Percentiles rank a stretch among this genome's conserved stretches.
These are phyloP conservation scores for Drosophila punjabiensis DNA, from an alignment of 1,140 invertebrate species.

Conservation along the genomic window DNA sequence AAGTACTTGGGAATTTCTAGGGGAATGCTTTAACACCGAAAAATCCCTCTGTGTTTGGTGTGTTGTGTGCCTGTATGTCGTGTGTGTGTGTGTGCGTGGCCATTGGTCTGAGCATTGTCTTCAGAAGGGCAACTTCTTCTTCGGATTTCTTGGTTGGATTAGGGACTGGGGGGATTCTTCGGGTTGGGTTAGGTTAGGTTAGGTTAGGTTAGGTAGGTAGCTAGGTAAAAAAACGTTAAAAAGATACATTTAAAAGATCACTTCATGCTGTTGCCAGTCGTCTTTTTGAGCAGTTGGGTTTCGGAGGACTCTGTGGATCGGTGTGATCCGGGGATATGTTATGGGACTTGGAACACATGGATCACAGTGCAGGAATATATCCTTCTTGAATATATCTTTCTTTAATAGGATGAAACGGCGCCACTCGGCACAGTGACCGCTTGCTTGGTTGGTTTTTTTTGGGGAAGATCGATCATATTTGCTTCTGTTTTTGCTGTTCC, in stretches of 20 bases:
- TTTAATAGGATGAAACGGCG: background rate
- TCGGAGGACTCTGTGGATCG: slow-evolving; percentile 14
- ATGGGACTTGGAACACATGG: slow-evolving; percentile 15
- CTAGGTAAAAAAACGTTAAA: slow-evolving; percentile 21
- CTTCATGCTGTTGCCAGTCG: slow-evolving; percentile 52
- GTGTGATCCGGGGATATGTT: slow-evolving; percentile 12
- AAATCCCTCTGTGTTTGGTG: background rate
- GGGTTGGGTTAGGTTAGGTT: background rate
- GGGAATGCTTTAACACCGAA: background rate
- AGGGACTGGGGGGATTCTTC: background rate
- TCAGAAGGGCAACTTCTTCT: slow-evolving; percentile 7
- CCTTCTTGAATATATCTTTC: background rate
- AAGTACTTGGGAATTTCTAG: background rate
- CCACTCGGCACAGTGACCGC: background rate
- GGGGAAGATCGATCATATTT: slow-evolving; percentile 1
- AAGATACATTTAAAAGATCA: slow-evolving; percentile 49
- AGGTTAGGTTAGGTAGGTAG: slow-evolving; percentile 1
- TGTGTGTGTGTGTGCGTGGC: slow-evolving; percentile 11
- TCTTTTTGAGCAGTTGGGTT: slow-evolving; percentile 38
- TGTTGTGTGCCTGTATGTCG: background rate
- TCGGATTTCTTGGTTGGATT: background rate
- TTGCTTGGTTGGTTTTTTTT: background rate
- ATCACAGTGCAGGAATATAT: slow-evolving; percentile 11
- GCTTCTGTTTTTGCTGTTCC: background rate
- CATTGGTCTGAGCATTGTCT: slow-evolving; percentile 11